A percentile compares a stretch with the other conserved stretches of the same genome.
These are phyloP conservation scores for Contarinia nasturtii DNA, from an alignment of 1,140 invertebrate genomes.

Conservation along the genomic window DNA sequence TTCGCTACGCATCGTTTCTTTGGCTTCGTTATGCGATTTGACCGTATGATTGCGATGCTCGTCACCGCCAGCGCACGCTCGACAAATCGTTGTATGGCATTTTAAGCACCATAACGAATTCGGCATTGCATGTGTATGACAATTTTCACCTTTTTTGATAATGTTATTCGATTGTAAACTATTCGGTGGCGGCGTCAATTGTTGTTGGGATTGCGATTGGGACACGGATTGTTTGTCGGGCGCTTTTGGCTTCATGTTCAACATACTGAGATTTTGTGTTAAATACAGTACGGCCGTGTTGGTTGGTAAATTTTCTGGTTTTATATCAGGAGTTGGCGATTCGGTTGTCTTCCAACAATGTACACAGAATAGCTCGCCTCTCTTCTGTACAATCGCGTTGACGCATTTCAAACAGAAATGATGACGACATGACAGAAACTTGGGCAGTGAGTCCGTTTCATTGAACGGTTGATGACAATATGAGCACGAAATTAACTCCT, in stretches of 20 bases:
- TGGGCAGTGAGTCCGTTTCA: constrained; percentile 44
- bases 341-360: constrained; percentile 48
- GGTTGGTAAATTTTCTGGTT: constrained; percentile 42
- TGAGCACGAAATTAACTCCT: constrained; percentile 46
- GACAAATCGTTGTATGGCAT: constrained; percentile 42
- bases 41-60: constrained; percentile 44
- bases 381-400: constrained; percentile 38
- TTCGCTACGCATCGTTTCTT: constrained; percentile 41
- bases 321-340: constrained; percentile 31
- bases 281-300: constrained; percentile 40
- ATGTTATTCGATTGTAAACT: neutral
- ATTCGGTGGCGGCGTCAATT: constrained; percentile 13
- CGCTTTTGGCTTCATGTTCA: constrained; percentile 25
- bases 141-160: constrained; percentile 30
- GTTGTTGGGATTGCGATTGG: constrained; percentile 6
- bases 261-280: constrained; percentile 34
- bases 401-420: constrained; percentile 56
- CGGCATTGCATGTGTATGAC: constrained; percentile 51
- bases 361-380: constrained; percentile 40
- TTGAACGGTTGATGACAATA: constrained; percentile 49
- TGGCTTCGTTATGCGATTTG: constrained; percentile 43
- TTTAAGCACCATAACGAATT: constrained; percentile 48
- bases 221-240: constrained; percentile 17
- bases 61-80: constrained; percentile 40
- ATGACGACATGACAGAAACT: constrained; percentile 53